Conservation (phyloP, 2,113 vertebrate species). For the Sinocyclocheilus maitianheensis region DNA sequence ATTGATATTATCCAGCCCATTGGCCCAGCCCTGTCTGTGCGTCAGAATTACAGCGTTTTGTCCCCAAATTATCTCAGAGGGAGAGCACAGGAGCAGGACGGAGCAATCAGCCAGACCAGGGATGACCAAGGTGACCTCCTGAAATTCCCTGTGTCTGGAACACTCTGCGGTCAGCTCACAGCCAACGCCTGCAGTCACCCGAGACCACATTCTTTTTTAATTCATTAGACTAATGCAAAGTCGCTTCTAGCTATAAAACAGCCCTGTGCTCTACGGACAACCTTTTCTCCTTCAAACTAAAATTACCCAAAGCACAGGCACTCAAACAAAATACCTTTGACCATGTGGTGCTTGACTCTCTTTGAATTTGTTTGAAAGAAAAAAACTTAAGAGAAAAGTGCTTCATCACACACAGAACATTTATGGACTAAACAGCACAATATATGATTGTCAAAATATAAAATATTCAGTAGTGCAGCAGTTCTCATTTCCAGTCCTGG, state of each 20-base stretch:
- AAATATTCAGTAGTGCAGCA: neutral
- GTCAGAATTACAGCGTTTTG: neutral
- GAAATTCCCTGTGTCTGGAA: conserved; percentile 19
- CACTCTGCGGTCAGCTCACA: conserved; percentile 33
- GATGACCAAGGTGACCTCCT: conserved; percentile 46
- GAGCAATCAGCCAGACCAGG: conserved; percentile 21
- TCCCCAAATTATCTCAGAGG: conserved; percentile 39
- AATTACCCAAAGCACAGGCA: conserved; percentile 6
- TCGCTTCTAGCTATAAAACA: neutral
- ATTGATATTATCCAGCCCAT: neutral
- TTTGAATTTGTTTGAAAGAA: neutral
- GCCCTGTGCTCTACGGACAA: neutral
- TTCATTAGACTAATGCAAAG: conserved; percentile 46
- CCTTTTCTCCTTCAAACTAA: conserved; percentile 41
- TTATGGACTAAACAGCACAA: neutral
- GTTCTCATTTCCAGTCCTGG: neutral
- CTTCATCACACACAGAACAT: neutral
- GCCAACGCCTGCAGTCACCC: neutral
- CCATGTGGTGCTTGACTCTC: neutral
- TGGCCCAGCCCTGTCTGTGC: neutral
- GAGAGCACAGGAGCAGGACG: neutral
- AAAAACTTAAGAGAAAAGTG: neutral
- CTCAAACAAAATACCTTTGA: neutral
- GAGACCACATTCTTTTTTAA: conserved; percentile 38
- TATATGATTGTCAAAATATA: neutral